Base-by-base conservation (phyloP, 1,140 invertebrate species). In the Brevipalpus yothersi region DNA sequence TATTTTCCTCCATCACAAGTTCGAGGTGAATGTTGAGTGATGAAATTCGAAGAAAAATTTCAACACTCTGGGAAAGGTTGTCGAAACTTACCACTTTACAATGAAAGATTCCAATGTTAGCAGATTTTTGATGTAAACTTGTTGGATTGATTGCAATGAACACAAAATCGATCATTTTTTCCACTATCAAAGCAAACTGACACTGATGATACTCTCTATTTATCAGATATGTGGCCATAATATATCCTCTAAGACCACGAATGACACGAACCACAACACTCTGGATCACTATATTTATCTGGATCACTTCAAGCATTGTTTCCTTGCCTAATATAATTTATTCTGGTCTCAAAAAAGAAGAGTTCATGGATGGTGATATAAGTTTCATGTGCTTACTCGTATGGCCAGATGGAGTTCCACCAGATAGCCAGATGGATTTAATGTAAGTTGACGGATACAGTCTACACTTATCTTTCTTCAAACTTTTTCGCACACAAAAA, bases 251-350 rank as follows among this genome's bases (percentile, higher is more conserved):
- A 31, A 75, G 78, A 64, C 86, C 84, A 2, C 75, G 86, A 23
- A 78, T 90, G 67, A 80, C 82, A 3, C 82, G 82, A 13, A 56
- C 79, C 41, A 77, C 80, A 0, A 91, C 89, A 0, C 71, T 93
- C 15, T 79, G 79, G 61, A 81, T 91, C 43, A 84, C 84, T 0
- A 72, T 80, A 1, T 72, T 45, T 21, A 66, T 66, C n/a, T 93
- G 90, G 90, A 69, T 81, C 1, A 73, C 79, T 10, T 80, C 84
- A 10, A 78, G 77, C 1, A 69, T 82, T 15, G 75, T 92, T 39
- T 83, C 87, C 19, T 76, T 84, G 64, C 90, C 90, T 2, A 84
- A 83, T 73, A 73, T 91, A 21, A 71, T 93, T 21, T 89, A 80
- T 69, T 86, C 81, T 67, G 84, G 79, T 7, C 86, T 83, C 0